These are phyloP conservation scores for Hydropsyche tenuis DNA, from an alignment of 1,140 invertebrate genomes.

Conservation along the genomic window DNA sequence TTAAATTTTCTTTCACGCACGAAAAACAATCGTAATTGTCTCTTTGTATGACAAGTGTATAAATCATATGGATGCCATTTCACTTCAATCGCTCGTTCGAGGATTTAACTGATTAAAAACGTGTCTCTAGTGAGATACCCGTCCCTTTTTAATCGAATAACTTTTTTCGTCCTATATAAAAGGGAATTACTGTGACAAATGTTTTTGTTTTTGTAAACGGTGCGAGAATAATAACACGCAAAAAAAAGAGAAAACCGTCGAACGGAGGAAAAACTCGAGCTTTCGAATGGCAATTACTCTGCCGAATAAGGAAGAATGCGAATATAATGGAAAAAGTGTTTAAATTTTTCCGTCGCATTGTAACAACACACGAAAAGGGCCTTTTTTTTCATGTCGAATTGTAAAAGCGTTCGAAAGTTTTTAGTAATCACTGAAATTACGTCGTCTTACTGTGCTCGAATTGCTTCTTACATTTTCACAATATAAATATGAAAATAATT, in stretches of 20 bases:
- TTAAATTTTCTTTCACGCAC: too few species aligned
- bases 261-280: conserved; percentile 13
- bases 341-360: conserved; percentile 2
- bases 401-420: too few species aligned
- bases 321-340: background rate
- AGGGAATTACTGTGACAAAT: conserved; percentile 24
- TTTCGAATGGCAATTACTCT: conserved; percentile 3
- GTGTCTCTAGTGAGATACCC: background rate
- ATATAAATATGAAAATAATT: background rate
- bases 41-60: background rate
- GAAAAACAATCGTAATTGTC: too few species aligned
- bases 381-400: too few species aligned
- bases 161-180: conserved; percentile 14
- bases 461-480: background rate
- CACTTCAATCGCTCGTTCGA: background rate
- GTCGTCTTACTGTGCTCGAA: too few species aligned
- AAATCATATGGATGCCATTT: background rate
- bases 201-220: conserved; percentile 22
- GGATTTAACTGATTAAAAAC: conserved; percentile 1
- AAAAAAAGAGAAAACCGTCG: background rate
- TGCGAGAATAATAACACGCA: background rate
- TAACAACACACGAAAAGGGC: background rate
- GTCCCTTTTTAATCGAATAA: conserved; percentile 20
- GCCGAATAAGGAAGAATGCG: background rate
- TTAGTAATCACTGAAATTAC: too few species aligned